Evolutionary conservation across 2,888 invertebrate genomes (phyloP).

Genomic region (Tricholauxania praeusta): DNA sequence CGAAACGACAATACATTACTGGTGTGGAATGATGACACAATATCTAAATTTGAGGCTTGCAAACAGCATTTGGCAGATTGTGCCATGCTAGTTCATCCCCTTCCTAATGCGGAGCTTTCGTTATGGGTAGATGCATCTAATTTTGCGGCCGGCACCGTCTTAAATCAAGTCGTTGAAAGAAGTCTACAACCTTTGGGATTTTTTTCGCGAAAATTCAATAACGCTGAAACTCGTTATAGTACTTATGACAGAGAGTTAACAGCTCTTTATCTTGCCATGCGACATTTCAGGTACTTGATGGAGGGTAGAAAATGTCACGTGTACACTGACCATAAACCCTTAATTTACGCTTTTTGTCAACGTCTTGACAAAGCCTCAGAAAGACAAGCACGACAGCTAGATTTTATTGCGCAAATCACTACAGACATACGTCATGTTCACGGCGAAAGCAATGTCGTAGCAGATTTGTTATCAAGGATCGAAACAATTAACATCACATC

Average conservation of each 20-base stretch:
- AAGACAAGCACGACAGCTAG: constrained; percentile 41
- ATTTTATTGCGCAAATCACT: constrained; percentile 42
- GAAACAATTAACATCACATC: constrained; percentile 18
- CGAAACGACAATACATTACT: constrained; percentile 6
- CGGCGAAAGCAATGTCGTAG: constrained; percentile 42
- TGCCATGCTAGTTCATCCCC: not conserved
- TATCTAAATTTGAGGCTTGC: not conserved
- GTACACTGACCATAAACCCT: constrained; percentile 48
- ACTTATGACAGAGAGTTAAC: constrained; percentile 64
- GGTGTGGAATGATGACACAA: not conserved
- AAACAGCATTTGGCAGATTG: constrained; percentile 6
- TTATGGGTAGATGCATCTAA: constrained; percentile 57
- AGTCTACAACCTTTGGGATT: constrained; percentile 61
- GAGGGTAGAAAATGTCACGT: constrained; percentile 45
- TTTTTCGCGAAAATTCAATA: constrained; percentile 58
- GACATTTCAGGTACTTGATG: constrained; percentile 49
- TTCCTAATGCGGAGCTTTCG: constrained; percentile 31
- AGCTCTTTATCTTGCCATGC: constrained; percentile 61
- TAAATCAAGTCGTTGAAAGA: constrained; percentile 56
- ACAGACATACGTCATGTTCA: constrained; percentile 44
- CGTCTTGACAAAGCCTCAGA: constrained; percentile 48
- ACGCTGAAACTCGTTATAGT: constrained; percentile 58
- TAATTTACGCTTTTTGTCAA: constrained; percentile 54
- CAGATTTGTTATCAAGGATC: constrained; percentile 46
- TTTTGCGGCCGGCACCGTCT: constrained; percentile 59